Evolutionary conservation across 2,113 vertebrate genomes (phyloP).

Genomic region (Trogon melanurus): DNA sequence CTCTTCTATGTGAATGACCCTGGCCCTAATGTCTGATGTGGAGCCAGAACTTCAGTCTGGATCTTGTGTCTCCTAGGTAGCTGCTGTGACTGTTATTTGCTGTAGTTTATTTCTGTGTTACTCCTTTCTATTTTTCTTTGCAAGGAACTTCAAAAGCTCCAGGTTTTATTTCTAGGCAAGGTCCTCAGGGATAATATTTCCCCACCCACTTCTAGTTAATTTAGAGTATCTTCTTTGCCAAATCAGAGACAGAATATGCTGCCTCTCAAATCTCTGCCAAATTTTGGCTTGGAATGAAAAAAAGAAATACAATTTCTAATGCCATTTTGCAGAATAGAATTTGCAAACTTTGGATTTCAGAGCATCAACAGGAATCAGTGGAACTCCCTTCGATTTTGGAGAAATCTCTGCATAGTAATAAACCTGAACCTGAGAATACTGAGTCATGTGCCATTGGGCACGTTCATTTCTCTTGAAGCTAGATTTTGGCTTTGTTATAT

Average conservation of each 20-base stretch:
- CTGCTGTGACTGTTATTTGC: background rate
- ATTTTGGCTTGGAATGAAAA: conserved; percentile 1
- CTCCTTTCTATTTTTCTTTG: background rate
- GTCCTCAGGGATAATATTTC: conserved; percentile 52
- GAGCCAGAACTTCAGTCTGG: background rate
- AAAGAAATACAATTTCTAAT: background rate
- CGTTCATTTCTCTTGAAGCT: background rate
- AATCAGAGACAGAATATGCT: conserved; percentile 6
- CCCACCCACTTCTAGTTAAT: conserved; percentile 52
- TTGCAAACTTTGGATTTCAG: background rate
- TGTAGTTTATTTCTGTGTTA: background rate
- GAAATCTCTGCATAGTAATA: background rate
- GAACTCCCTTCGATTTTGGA: background rate
- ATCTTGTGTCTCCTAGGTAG: background rate
- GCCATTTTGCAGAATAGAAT: background rate
- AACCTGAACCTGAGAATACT: background rate
- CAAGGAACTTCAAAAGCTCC: conserved; percentile 48
- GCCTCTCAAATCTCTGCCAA: conserved; percentile 4
- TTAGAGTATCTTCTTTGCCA: conserved; percentile 24
- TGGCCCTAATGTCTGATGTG: background rate
- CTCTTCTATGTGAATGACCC: accelerated
- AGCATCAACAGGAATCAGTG: background rate
- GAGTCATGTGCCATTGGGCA: background rate
- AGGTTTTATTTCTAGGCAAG: conserved; percentile 35
- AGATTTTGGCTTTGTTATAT: background rate